Base-by-base conservation (phyloP, 2,888 invertebrate species). In the Melanophora roralis region DNA sequence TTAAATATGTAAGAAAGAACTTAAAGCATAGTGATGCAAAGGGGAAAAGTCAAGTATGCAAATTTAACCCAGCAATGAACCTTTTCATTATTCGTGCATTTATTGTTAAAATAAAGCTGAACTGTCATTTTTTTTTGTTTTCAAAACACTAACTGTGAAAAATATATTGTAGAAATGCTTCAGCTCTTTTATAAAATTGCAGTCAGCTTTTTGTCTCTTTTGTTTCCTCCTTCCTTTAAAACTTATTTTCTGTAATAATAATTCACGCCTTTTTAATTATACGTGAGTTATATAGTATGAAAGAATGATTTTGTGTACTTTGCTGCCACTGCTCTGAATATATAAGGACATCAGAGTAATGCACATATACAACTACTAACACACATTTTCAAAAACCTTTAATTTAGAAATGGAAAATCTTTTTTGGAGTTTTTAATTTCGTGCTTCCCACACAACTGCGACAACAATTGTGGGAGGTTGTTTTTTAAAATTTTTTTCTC, bases 231-330 rank as follows among this genome's bases (percentile, higher is more conserved):
- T 77, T 76, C 81, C 74, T 80, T 80, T 71, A 78, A 62, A 82
- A 82, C 82, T 82, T 81, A 81, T 82, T 82, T 83, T 79, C 51
- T 65, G 80, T 79, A 82, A 83, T 83, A 83, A 83, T 83, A 83
- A 82, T 83, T 83, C 82, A 83, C 83, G 83, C 83, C 83, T 81
- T 83, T 83, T 83, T 83, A 83, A 83, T 83, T 83, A 83, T 82
- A 81, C 73, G 81, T 82, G n/a, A 64, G 53, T 32, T 53, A 19
- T 16, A 64, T 19, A 34, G 32, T 62, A 62, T 55, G 53, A 23
- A 32, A 62, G 45, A 21, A 23, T 75, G 60, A 71, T 47, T 67
- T 67, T 73, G 49, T 79, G 83, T 65, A 73, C 81, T 77, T 43
- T 73, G 73, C 57, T 76, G 69, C 68, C 32, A 67, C 45, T 65